Base-by-base conservation (phyloP, 2,888 invertebrate species). In the Homarus gammarus region DNA sequence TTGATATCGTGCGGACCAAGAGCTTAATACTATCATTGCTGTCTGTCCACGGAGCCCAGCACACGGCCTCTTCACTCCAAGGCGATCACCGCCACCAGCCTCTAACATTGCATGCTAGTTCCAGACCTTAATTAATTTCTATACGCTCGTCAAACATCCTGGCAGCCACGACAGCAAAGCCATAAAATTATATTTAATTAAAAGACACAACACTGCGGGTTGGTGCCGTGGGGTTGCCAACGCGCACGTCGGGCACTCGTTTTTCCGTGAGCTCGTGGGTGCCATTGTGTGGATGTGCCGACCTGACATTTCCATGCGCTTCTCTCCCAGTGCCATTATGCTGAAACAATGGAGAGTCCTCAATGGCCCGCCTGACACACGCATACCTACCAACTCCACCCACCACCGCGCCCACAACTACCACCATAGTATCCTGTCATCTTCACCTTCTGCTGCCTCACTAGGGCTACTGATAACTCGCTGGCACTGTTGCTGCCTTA, bases 301-400 rank as follows among this genome's bases (percentile, higher is more conserved):
- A 86, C 51, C 86, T 86, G 86, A 79, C 86, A 86, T 86, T 86
- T 79, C 86, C 86, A 78, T 78, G 79, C 72, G 86, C 79, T 79
- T 64, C 79, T 86, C 85, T 86, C 79, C 86, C 79, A 79, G 79
- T 86, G 79, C 86, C 86, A 86, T 86, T 86, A 86, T 86, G 72
- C 38, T 86, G 86, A 86, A 86, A 86, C 86, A 86, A 86, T 86
- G 78, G 86, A 79, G 79, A 56, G 70, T 72, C 73, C 86, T 88
- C 89, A 89, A 91, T 89, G 88, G 83, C 78, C 64, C 82, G 68
- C 83, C 75, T 77, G 79, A 87, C 84, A 61, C 87, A 75, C 77
- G 70, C 70, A 83, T 49, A 33, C 78, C 44, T 49, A 36, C 73
- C 38, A 18, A 5, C 73, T 38, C 73, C 36, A 38, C 40, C 73